A percentile compares a stretch with the other conserved stretches of the same genome.
phyloP scores from a whole-genome alignment of 30 jellyfish, hydroid and myxozoan species.

The Clytia hemisphaerica region DNA sequence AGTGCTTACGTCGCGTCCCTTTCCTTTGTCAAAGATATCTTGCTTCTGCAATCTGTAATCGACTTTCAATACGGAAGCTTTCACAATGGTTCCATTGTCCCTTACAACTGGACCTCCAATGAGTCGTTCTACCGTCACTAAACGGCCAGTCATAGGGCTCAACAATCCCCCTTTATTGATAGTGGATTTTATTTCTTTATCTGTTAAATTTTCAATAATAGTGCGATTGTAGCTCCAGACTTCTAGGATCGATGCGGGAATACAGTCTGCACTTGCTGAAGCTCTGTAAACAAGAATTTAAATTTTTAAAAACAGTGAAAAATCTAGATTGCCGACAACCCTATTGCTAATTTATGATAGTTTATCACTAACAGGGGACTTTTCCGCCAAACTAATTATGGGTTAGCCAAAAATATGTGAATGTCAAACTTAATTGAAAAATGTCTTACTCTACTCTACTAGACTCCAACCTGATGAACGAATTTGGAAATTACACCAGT shows the following conservation, averaged over 20 bases:
- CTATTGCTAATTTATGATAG: no score
- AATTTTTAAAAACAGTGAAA: neutral
- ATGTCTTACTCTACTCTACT: no score
- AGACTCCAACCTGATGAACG: no score
- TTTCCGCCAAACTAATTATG: no score
- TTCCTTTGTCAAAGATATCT: conserved; percentile 25
- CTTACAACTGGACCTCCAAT: conserved; percentile 22
- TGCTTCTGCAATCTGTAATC: conserved; percentile 41
- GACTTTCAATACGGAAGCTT: conserved; percentile 38
- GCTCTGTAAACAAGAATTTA: conserved; percentile 16
- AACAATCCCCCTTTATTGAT: conserved; percentile 39
- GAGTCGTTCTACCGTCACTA: conserved; percentile 15
- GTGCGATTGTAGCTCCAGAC: conserved; percentile 61
- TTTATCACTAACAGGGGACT: no score
- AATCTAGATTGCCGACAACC: no score
- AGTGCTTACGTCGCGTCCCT: conserved; percentile 52
- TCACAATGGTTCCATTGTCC: conserved; percentile 9
- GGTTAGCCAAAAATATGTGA: no score
- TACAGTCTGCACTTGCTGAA: conserved; percentile 41
- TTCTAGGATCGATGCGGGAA: conserved; percentile 35
- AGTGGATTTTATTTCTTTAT: conserved; percentile 26
- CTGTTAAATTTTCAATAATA: conserved; percentile 28
- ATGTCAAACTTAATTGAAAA: no score
- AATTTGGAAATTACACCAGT: no score
- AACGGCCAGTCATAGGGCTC: conserved; percentile 34